A percentile compares a stretch with the other conserved stretches of the same genome.
These are phyloP conservation scores for Anoplolepis gracilipes DNA, from an alignment of 1,140 invertebrate species.

Conservation along the genomic window DNA sequence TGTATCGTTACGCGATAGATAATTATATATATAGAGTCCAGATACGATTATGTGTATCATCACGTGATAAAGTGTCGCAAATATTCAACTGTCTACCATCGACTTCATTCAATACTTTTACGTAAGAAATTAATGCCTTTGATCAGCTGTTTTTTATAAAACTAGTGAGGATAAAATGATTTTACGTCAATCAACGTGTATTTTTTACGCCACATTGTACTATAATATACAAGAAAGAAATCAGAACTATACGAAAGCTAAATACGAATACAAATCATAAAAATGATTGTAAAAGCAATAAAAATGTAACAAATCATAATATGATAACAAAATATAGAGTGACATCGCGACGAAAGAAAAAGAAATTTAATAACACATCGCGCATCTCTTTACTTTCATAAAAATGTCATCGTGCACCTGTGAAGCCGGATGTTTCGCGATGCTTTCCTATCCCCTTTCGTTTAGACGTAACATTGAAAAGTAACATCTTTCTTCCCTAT, in stretches of 20 bases:
- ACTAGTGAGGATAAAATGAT: neutral
- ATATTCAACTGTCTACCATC: too few relatives aligned
- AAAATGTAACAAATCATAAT: too few relatives aligned
- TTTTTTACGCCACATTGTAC: neutral
- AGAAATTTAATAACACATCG: neutral
- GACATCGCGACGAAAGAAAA: neutral
- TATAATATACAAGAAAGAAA: neutral
- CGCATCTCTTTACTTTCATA: neutral
- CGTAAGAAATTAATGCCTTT: neutral
- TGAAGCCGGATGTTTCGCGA: neutral
- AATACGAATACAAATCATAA: too few relatives aligned
- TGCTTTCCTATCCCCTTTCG: too few relatives aligned
- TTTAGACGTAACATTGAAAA: neutral
- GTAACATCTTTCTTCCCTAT: constrained; percentile 8
- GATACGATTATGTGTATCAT: too few relatives aligned
- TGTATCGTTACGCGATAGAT: too few relatives aligned
- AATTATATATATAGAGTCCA: too few relatives aligned
- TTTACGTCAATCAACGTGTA: neutral
- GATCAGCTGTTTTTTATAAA: neutral
- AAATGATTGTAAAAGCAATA: too few relatives aligned
- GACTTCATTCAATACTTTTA: neutral
- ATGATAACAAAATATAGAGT: neutral
- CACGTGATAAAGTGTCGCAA: too few relatives aligned
- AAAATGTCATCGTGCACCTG: neutral
- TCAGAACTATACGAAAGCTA: neutral